Evolutionary conservation across 2,888 invertebrate species (phyloP), one percentile per base, ranked within the genome.

Genomic region (Thyatira batis): DNA sequence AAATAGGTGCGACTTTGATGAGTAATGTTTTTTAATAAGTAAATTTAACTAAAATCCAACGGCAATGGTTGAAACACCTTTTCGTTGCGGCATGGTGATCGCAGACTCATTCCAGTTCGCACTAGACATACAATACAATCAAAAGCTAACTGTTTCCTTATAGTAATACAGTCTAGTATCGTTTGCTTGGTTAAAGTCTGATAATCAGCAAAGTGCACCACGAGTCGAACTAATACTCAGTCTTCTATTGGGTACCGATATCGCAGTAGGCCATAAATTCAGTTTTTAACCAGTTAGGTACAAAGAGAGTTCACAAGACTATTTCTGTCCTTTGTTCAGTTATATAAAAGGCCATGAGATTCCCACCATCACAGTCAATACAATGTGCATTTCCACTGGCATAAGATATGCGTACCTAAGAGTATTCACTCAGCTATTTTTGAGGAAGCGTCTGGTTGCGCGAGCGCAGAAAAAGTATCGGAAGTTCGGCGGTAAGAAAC

Each of bases 341-440:
- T 23, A 23, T 1, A 6, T 17, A 70, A 73, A 76, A 71, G 69
- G 67, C 70, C 73, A 84, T 84, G 85, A 79, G 77, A 83, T 76
- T 63, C 58, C 50, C 50, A 46, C 45, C 5, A 28, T 56, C 50
- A 46, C 45, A 3, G 23, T 56, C 58, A 81, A 39, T 39, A 11
- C 77, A 71, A 88, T 90, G 88, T 90, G 89, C 78, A 77, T 89
- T 71, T 79, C 84, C 66, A 72, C 80, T 33, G 58, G 72, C 62
- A 53, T 77, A 52, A 77, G 69, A 65, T 72, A 72, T 58, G 57
- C 65, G 54, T 78, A 78, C 61, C 65, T 86, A 62, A 79, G 76
- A 63, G 50, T 85, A 68, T 56, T 87, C 57, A 70, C 80, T 59
- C 76, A 78, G 17, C 58, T 79, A 33, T 45, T 84, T 52, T 69